Conservation (phyloP, 2,888 invertebrate species). For the Eristalis arbustorum region DNA sequence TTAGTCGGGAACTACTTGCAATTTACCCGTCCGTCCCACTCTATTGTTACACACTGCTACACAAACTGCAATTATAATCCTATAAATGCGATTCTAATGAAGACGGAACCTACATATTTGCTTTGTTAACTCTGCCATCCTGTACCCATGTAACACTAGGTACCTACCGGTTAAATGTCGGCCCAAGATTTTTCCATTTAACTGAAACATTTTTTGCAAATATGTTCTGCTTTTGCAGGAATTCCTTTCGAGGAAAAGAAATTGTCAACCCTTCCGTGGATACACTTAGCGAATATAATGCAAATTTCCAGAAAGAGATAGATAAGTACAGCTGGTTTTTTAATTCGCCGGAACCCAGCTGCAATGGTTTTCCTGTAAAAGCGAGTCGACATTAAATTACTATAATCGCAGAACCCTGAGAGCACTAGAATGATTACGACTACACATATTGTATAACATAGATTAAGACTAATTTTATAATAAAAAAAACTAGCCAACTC, state of each 20-base stretch:
- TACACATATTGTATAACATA: too few relatives aligned
- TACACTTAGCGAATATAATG: not conserved
- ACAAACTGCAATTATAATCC: not conserved
- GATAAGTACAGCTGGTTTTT: too few relatives aligned
- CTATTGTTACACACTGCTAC: too few relatives aligned
- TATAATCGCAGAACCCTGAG: too few relatives aligned
- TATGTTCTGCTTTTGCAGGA: not conserved
- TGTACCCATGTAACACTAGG: constrained; percentile 1
- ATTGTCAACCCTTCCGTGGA: not conserved
- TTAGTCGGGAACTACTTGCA: too few relatives aligned
- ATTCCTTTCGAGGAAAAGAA: constrained; percentile 12
- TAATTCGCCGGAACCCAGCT: too few relatives aligned
- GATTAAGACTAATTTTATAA: too few relatives aligned
- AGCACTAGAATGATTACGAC: too few relatives aligned
- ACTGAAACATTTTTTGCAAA: not conserved
- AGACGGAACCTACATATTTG: not conserved
- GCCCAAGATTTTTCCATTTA: constrained; percentile 16
- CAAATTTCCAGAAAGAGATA: too few relatives aligned
- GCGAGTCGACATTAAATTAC: too few relatives aligned
- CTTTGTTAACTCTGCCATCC: not conserved
- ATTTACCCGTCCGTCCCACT: too few relatives aligned
- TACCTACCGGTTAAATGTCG: constrained; percentile 20
- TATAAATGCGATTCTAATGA: not conserved
- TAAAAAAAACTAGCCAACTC: not conserved
- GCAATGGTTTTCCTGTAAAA: too few relatives aligned